These are phyloP conservation scores for Tamias sibiricus DNA, from an alignment of 2,113 vertebrate genomes.

Conservation along the genomic window DNA sequence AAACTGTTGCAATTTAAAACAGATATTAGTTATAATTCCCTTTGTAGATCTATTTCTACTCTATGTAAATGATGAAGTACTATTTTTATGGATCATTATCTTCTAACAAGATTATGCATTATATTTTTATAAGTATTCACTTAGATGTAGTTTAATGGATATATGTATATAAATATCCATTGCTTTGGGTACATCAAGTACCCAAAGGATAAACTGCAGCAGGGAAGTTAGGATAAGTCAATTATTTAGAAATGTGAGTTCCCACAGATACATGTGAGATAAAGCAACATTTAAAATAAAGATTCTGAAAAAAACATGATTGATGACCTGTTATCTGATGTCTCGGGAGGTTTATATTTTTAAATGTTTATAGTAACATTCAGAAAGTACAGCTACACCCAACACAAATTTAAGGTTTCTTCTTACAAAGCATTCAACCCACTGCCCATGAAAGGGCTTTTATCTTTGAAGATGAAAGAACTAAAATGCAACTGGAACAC, in stretches of 20 bases:
- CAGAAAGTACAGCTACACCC: slow-evolving; percentile 32
- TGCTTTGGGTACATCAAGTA: neutral
- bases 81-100: neutral
- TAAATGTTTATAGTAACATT: slow-evolving; percentile 26
- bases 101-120: neutral
- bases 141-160: neutral
- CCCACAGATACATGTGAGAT: neutral
- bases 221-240: neutral
- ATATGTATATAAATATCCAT: neutral
- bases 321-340: neutral
- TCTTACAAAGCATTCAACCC: slow-evolving; percentile 16
- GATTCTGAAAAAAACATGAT: slow-evolving; percentile 47
- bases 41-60: neutral
- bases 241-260: neutral
- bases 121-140: neutral
- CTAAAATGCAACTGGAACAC: slow-evolving; percentile 20
- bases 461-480: slow-evolving; percentile 75
- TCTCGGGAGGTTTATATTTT: slow-evolving; percentile 4
- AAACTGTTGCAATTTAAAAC: neutral
- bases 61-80: neutral
- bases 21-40: neutral
- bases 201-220: neutral
- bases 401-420: slow-evolving; percentile 44
- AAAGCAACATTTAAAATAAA: neutral
- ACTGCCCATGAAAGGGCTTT: slow-evolving; percentile 60